Evolutionary conservation across 2,113 vertebrate genomes (phyloP).

Genomic region (Phrynocephalus versicolor): DNA sequence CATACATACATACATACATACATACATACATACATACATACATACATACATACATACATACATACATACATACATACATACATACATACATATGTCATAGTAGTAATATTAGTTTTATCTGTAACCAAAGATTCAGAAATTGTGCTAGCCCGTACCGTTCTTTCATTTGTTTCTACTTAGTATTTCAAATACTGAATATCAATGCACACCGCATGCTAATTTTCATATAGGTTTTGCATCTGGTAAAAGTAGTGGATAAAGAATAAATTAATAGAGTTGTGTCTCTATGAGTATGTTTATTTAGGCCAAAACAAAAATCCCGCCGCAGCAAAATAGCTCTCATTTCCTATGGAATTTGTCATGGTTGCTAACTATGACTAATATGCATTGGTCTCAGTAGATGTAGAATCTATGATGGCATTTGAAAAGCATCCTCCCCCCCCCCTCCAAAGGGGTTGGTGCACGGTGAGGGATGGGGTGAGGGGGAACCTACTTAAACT

Average conservation of each 20-base stretch:
- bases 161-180: no score
- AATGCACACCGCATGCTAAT: not conserved
- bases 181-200: not conserved
- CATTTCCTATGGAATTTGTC: conserved; percentile 29
- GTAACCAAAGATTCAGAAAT: no score
- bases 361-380: conserved; percentile 19
- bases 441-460: not conserved
- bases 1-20: no score
- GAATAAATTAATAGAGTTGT: not conserved
- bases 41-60: no score
- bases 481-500: not conserved
- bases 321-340: not conserved
- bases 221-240: not conserved
- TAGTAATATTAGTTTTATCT: no score
- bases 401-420: conserved; percentile 13
- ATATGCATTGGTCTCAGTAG: conserved; percentile 23
- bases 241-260: not conserved
- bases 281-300: no score
- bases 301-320: not conserved
- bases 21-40: no score
- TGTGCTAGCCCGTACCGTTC: no score
- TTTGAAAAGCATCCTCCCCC: conserved; percentile 9
- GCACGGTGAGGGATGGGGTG: no score
- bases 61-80: no score
- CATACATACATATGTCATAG: no score